Evolutionary conservation across 2,888 invertebrate species (phyloP), one percentile per base, ranked within the genome.

Genomic region (Halictus quadricinctus): DNA sequence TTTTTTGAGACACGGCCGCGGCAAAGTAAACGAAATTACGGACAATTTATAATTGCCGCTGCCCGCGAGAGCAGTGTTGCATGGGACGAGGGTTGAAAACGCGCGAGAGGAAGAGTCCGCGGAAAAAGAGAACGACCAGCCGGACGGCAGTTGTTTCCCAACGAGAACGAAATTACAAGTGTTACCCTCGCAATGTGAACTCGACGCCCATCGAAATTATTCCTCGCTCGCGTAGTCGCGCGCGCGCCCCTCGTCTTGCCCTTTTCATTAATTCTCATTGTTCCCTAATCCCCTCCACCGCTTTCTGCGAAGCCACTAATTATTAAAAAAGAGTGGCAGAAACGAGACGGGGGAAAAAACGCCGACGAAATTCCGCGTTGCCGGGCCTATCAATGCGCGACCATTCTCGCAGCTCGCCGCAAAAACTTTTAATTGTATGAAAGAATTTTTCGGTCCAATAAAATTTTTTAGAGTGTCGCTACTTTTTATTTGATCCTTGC

Each of bases 31-130:
- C 87, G 85, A 86, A 91, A 91, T 91, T 90, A 87, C 88, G 87
- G 87, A 88, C 91, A 90, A 91, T 91, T 91, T 87, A 86, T 89
- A 91, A 91, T 91, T 89, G 90, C 85, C 80, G 83, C 72, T 54
- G 82, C 79, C 69, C 78, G 64, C 73, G 80, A 70, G 80, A 70
- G 72, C 58, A 73, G 78, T 12, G 70, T 21, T 29, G 46, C 48
- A 29, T 18, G 29, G 77, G 76, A 60, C 29, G 72, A 41, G 73
- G 58, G 72, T 72, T 29, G 66, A 78, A 43, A 13, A 36, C 43
- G 46, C 50, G 54, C 64, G 64, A 64, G 64, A 18, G 64, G 2
- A 64, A 64, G 29, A 64, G 64, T 29, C 29, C 64, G 36, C 64
- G 70, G 54, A 80, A 79, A 81, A 75, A 66, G 70, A 80, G 81